A percentile compares a stretch with the other conserved stretches of the same genome.
phyloP scores from a whole-genome alignment of 2,888 invertebrate genomes.

The Aphidoletes aphidimyza region DNA sequence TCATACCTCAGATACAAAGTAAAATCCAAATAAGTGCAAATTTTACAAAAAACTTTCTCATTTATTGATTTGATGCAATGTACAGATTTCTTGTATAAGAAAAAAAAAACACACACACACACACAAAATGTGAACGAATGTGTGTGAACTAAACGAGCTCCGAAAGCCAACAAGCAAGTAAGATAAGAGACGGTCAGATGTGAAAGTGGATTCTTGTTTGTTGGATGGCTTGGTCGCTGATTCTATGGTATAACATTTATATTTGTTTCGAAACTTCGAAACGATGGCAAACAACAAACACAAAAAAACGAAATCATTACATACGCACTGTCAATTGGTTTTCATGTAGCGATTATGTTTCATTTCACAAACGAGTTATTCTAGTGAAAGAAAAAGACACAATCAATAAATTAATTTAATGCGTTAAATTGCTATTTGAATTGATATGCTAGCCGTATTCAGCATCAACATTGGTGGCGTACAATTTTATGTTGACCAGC shows the following conservation, averaged over 20 bases:
- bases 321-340: conserved; percentile 17
- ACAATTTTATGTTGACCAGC: not conserved
- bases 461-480: too few species aligned
- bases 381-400: not conserved
- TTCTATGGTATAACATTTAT: conserved; percentile 1
- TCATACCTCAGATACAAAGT: not conserved
- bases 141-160: not conserved
- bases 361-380: conserved; percentile 37
- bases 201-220: conserved; percentile 30
- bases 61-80: not conserved
- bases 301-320: not conserved
- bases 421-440: not conserved
- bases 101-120: too few species aligned
- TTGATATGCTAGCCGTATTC: too few species aligned
- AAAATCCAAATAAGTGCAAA: not conserved
- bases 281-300: not conserved
- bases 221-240: not conserved
- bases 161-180: not conserved
- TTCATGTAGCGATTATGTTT: not conserved
- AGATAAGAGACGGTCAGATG: conserved; percentile 29
- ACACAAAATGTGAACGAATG: not conserved
- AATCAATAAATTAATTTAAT: not conserved
- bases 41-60: conserved; percentile 20
- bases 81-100: not conserved
- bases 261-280: not conserved